Evolutionary conservation across 2,113 vertebrate species (phyloP), one percentile per base, ranked within the genome.

Genomic region (Erythrocercus mccallii): DNA sequence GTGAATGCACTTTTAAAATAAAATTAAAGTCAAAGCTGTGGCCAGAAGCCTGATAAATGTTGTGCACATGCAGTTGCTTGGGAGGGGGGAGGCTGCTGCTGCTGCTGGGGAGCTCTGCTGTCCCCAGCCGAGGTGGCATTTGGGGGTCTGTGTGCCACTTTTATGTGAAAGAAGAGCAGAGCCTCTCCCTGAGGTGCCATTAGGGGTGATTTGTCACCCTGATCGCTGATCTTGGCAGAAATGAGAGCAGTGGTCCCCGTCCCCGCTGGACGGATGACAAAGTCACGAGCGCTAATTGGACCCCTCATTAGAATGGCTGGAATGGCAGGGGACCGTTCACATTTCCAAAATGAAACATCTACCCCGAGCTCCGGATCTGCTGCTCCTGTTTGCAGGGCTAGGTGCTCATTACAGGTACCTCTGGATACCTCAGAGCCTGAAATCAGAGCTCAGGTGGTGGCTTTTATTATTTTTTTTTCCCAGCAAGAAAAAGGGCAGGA

Each of bases 1-100:
- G 53, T 83, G 85, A 92, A 93, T 88, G 90, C 65, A 58, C 94
- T 94, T 94, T 88, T 57, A 91, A 95, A 95, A 93, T 93, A 80
- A 90, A 97, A 95, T 96, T 74, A 94, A 96, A 95, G 94, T 90
- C 96, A 94, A 81, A 96, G 94, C 91, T 44, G 5, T 1, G 91
- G 71, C 86, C 90, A 83, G 92, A 85, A 93, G 88, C 90, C 76
- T 88, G 86, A 62, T 57, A 70, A 88, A 88, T 51, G 92, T 66
- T 71, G 87, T 77, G 74, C 90, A n/a, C 70, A 47, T 62, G 81
- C 78, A 45, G 60, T 90, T 60, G 84, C 68, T 64, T 21, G 56
- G 85, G 73, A 66, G 28, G 58, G 37, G 62, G 58, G 56, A 85
- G 58, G 61, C 40, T 86, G 82, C 57, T 72, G 71, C 57, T 72